Evolutionary conservation across 92 coral and sea anemone genomes (phyloP), one percentile per base, ranked within the genome.

Genomic region (Pocillopora grandis): DNA sequence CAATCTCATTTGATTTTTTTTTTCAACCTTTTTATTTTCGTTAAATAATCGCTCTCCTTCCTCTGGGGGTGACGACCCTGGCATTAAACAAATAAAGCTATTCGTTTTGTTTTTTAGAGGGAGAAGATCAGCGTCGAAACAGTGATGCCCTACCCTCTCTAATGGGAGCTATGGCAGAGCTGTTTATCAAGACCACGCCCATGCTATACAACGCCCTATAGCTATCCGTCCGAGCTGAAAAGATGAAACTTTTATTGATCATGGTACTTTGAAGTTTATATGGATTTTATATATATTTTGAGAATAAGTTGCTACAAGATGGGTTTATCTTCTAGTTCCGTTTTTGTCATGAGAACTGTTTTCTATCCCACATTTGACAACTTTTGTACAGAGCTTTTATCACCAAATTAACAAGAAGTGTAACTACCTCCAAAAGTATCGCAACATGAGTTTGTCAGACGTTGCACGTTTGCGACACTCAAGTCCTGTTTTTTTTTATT

Each of bases 351-450:
- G 59, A 58, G 71, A 58, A 69, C 76, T 15, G 27, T 81, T 81
- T 71, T 33, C 57, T 36, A 81, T 3, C 8, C 52, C 52, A 42
- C 5, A 42, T 42, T 7, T 42, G 8, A 42, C 14, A 1, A 6
- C 21, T 20, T n/a, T 16, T 81, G 77, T 81, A 71, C 57, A 81
- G 85, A 58, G 74, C 71, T 71, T 81, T 81, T 80, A 35, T 33
- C 17, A 61, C 17, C 37, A 17, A 18, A 3, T 42, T 7, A 42
- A 42, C 52, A 42, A 42, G 8, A 42, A 42, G 7, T 42, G 8
- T 42, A 42, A 42, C 52, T 42, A 42, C 52, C 52, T 3, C 52
- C 52, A 42, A 42, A 7, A 3, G 4, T 2, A 42, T 42, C 52
- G 52, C 52, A 42, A 42, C 52, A 42, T 42, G 52, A 42, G 52